Evolutionary conservation across 2,113 vertebrate species (phyloP), one percentile per base, ranked within the genome.

Genomic region (Mola mola): DNA sequence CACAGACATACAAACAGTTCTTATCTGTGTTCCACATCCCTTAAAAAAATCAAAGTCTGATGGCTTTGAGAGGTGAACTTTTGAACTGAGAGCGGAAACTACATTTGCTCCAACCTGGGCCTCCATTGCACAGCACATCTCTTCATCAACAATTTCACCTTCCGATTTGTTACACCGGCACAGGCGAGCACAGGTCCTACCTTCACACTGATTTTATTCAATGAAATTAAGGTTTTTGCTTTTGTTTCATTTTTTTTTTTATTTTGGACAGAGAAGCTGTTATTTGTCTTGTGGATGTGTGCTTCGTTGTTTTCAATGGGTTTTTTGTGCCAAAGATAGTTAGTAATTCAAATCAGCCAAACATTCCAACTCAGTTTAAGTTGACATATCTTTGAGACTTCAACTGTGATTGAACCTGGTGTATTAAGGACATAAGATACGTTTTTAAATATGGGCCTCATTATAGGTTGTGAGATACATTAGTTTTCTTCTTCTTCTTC

Each of bases 351-450:
- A 50, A 31, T 8, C 5, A 70, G 24, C 33, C 17, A 15, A 62
- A 62, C 65, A 31, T 29, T 38, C 8, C 41, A 50, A 48, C 55
- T 72, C 46, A 63, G 58, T 61, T 59, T 40, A 29, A 56, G 12
- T 22, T 64, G 20, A 51, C 38, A 43, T 19, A 34, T 34, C 36
- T 36, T 28, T 4, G 7, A 43, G 9, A 28, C 15, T 37, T n/a
- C 26, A 46, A 4, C 15, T 47, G 22, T 62, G 34, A 53, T 53
- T 20, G 41, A 78, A 20, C 21, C 44, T 61, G 20, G 33, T 34
- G 21, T 33, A 43, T 34, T 21, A 12, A 33, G 10, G 15, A 36
- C 58, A 36, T 25, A 20, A 3, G 28, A 34, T 44, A 48, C n/a
- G 56, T 24, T 47, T 57, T 57, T 3, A 48, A 36, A 61, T 15